Base-by-base conservation (phyloP, 2,797 vertebrate genomes). In the Mormyrus proboscirostris region DNA sequence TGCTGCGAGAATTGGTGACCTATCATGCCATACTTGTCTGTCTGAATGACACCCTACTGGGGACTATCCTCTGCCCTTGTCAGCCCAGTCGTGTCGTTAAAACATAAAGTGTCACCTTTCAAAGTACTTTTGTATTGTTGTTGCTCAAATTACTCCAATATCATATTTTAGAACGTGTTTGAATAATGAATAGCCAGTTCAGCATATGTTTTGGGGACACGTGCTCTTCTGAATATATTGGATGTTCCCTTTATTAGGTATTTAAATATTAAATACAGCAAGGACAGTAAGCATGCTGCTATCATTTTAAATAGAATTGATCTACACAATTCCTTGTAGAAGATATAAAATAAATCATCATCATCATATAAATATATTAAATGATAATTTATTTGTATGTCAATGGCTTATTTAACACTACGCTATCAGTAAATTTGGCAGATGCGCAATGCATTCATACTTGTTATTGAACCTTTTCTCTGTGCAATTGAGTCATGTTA, bases 131-230 rank as follows among this genome's bases (percentile, higher is more conserved):
- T 93, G 88, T 89, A 88, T 88, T 93, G 94, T 41, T 69, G 94
- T 95, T 94, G 91, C 95, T 96, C 94, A 93, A 92, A 94, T 96
- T 95, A 96, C 95, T 90, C 92, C 90, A 92, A 95, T 94, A 93
- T 94, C 93, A 94, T 93, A 94, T 94, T 87, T 83, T 57, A 88
- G 41, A 93, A 95, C 87, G 93, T 91, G 89, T 91, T 90, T 88
- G 90, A 83, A 89, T 41, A 82, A 57, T 47, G 62, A 53, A 88
- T 69, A 79, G 25, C 73, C 19, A 41, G 91, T 91, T 88, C 88
- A 89, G 91, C 53, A 82, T 90, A 90, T 92, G 88, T 92, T 92
- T 92, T 89, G 90, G 94, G 94, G 94, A 96, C 86, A 49, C 88
- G 95, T 93, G 94, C 73, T 89, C 3, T 88, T 91, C 92, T 92